Percentiles rank a stretch among this genome's conserved stretches.
Conservation (phyloP, 2,113 vertebrate species). For the Helogale parvula region DNA sequence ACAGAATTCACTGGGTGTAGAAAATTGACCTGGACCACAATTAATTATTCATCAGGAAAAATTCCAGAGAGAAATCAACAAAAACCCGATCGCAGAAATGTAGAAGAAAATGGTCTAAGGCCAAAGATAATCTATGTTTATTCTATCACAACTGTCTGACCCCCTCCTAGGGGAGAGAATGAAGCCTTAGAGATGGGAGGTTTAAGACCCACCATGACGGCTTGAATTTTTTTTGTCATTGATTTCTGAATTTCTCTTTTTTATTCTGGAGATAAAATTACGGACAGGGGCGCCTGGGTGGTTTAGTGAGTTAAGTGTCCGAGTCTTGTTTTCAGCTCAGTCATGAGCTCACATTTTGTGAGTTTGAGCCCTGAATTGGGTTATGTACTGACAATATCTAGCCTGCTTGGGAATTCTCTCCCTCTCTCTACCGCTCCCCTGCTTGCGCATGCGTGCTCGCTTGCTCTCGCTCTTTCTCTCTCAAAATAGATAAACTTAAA, state of each 20-base stretch:
- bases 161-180: neutral
- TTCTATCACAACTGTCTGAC: conserved; percentile 36
- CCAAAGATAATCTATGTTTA: conserved; percentile 4
- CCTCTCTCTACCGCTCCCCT: too few relatives aligned
- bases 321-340: too few relatives aligned
- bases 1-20: conserved; percentile 32
- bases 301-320: too few relatives aligned
- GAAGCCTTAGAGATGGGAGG: neutral
- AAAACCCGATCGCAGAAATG: conserved; percentile 69
- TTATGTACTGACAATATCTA: too few relatives aligned
- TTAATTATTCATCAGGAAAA: conserved; percentile 81
- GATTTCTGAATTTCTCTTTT: conserved; percentile 21
- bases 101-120: conserved; percentile 42
- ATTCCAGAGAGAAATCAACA: conserved; percentile 77
- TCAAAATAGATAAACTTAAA: too few relatives aligned
- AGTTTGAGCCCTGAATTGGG: too few relatives aligned
- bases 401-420: too few relatives aligned
- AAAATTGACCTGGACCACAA: conserved; percentile 58
- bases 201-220: neutral
- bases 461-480: too few relatives aligned
- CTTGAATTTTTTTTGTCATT: neutral
- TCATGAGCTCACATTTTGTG: too few relatives aligned
- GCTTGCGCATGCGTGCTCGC: too few relatives aligned
- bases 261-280: neutral
- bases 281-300: neutral